Evolutionary conservation across 1,140 invertebrate genomes (phyloP), one percentile per base, ranked within the genome.

Genomic region (Cherax destructor): DNA sequence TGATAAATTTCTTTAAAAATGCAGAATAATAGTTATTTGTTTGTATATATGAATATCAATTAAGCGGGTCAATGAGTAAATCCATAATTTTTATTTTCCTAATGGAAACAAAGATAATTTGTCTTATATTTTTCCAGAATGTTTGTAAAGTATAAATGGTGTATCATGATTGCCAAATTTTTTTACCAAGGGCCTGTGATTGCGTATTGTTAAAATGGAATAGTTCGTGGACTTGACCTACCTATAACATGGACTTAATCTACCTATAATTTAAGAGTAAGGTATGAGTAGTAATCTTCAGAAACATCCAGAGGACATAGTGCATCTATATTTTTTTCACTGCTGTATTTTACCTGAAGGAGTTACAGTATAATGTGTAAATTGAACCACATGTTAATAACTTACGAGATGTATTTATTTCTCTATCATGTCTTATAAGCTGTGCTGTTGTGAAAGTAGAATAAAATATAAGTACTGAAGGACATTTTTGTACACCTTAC

Each of bases 391-490:
- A 74, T 85, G 83, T 72, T 85, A 50, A 85, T 50, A 72, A 69
- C 61, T 84, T 9, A 85, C 47, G n/a, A 85, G 83, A 85, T 85
- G 83, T 85, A 85, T 85, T 85, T 85, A 85, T 85, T 85, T 85
- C 65, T 74, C 69, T 72, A 72, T 74, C 59, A 56, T 74, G 83
- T 72, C n/a, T 72, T 85, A 85, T 24, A 74, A 85, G 50, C 61
- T 85, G 16, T 85, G 83, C 74, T 74, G 83, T 85, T 69, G 69
- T 85, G 83, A 30, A 74, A 50, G 69, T 85, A 85, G 83, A 85
- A 85, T 85, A 85, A 85, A 85, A 7, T 85, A 24, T 85, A 74
- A 69, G 65, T 74, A 85, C 50, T 49, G 74, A 49, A n/a, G 13
- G 69, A 72, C 6, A 11, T 52, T 85, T 85, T 61, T 80, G 21